Percentiles rank a stretch among this genome's conserved stretches.
phyloP scores from a whole-genome alignment of 2,797 vertebrate species.

The Anomalospiza imberbis region DNA sequence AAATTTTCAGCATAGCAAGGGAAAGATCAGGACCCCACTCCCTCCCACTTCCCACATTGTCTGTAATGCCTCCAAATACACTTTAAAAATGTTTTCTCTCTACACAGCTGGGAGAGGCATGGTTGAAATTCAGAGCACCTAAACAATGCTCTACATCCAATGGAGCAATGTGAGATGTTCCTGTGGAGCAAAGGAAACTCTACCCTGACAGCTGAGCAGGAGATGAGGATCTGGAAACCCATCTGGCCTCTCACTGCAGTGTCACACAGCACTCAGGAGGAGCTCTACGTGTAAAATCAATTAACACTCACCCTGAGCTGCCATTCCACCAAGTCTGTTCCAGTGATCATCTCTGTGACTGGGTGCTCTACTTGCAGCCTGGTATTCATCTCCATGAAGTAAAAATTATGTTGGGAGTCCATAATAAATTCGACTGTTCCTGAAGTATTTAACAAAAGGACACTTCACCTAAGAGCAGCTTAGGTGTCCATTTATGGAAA shows the following conservation, averaged over 20 bases:
- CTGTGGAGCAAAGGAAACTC: neutral
- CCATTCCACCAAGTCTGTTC: conserved; percentile 97
- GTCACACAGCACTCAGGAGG: neutral
- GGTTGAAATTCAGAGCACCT: neutral
- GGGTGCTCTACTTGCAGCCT: conserved; percentile 97
- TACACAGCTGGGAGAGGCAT: neutral
- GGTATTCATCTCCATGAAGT: conserved; percentile 99
- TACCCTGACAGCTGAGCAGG: neutral
- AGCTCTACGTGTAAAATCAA: neutral
- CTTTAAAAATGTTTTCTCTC: neutral
- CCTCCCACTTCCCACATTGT: neutral
- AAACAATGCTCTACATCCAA: neutral
- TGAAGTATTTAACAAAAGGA: conserved; percentile 44
- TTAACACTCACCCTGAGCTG: conserved; percentile 85
- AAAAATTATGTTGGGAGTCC: conserved; percentile 93
- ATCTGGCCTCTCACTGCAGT: neutral
- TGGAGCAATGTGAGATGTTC: neutral
- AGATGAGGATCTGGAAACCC: neutral
- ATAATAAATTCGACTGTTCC: conserved; percentile 98
- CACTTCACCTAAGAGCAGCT: neutral
- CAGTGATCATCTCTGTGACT: conserved; percentile 96
- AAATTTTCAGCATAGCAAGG: neutral
- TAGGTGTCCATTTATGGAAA: neutral
- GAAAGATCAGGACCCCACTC: neutral
- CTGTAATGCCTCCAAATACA: neutral